Percentiles rank a stretch among this genome's conserved stretches.
Conservation (phyloP, 2,113 vertebrate species). For the Eira barbara region DNA sequence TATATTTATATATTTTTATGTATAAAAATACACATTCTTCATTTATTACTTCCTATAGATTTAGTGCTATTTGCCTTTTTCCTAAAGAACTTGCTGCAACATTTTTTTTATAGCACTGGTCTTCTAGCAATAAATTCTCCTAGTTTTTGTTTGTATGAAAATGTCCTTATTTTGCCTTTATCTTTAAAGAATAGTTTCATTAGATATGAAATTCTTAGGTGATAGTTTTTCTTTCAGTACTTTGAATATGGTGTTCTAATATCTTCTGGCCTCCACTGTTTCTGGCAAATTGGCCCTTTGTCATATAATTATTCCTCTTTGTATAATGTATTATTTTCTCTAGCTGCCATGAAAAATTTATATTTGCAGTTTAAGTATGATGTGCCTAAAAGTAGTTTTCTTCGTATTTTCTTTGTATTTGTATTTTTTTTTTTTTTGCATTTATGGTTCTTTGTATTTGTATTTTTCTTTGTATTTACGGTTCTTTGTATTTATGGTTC, state of each 20-base stretch:
- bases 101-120: neutral
- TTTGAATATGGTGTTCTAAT: neutral
- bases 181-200: neutral
- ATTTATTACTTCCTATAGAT: neutral
- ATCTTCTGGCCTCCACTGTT: neutral
- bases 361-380: neutral
- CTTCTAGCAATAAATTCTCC: neutral
- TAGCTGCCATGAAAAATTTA: neutral
- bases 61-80: neutral
- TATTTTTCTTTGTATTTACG: too few species aligned
- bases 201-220: neutral
- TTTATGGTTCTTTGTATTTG: too few species aligned
- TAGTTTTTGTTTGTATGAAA: neutral
- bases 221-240: neutral
- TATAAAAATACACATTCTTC: neutral
- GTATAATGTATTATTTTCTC: neutral
- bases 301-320: neutral
- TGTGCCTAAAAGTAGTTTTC: neutral
- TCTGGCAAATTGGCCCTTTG: neutral
- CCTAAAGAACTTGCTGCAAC: neutral
- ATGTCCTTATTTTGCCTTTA: neutral
- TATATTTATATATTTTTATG: neutral
- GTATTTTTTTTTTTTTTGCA: too few species aligned
- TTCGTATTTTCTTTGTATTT: too few species aligned
- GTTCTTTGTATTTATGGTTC: too few species aligned